Evolutionary conservation across 1,140 invertebrate genomes (phyloP).

Genomic region (Hyles vespertilio): DNA sequence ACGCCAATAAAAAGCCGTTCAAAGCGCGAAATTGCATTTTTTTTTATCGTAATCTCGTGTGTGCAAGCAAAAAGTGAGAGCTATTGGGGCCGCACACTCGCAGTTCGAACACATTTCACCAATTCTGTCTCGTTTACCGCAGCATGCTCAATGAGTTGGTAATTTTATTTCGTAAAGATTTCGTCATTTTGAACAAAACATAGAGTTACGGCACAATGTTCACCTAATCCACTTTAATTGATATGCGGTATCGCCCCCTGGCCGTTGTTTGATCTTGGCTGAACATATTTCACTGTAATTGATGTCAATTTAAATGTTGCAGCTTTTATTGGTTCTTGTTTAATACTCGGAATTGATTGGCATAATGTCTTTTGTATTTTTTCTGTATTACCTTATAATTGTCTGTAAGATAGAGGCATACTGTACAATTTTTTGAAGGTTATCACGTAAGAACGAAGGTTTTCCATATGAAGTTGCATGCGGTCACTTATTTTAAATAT

Average conservation of each 20-base stretch:
- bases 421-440: too few species aligned
- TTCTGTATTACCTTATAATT: too few species aligned
- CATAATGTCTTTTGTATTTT: too few species aligned
- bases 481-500: too few species aligned
- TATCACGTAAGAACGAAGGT: too few species aligned
- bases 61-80: constrained; percentile 45
- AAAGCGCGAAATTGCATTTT: constrained; percentile 17
- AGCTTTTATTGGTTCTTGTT: too few species aligned
- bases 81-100: constrained; percentile 29
- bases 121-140: constrained; percentile 24
- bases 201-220: constrained; percentile 22
- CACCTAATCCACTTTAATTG: constrained; percentile 11
- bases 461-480: too few species aligned
- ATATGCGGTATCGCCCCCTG: neutral
- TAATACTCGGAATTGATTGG: too few species aligned
- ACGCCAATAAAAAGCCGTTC: constrained; percentile 17
- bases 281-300: too few species aligned
- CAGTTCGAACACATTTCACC: constrained; percentile 20
- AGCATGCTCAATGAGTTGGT: constrained; percentile 51
- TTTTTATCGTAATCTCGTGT: constrained; percentile 13
- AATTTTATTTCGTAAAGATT: constrained; percentile 39
- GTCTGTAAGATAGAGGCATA: too few species aligned
- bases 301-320: too few species aligned
- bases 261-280: too few species aligned
- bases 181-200: constrained; percentile 3